Conservation (phyloP, 2,888 invertebrate species). For the Parnassius orleans region DNA sequence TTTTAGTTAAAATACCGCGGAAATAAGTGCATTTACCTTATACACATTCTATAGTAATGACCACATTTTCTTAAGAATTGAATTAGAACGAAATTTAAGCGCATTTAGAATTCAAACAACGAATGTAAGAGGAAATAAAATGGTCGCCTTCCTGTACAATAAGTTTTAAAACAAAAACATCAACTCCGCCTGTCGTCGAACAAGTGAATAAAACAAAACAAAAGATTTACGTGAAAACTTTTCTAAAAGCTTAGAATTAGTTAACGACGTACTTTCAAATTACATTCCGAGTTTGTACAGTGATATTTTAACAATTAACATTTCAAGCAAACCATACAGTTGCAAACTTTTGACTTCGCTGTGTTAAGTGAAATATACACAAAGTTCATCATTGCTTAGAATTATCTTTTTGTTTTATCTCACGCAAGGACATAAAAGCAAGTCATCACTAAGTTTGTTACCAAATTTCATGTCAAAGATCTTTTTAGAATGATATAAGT, state of each 20-base stretch:
- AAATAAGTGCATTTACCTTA: no score
- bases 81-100: neutral
- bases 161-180: slow-evolving; percentile 72
- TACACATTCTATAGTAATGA: no score
- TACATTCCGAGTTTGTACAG: slow-evolving; percentile 33
- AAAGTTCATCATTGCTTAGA: slow-evolving; percentile 8
- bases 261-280: slow-evolving; percentile 45
- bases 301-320: slow-evolving; percentile 33
- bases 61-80: no score
- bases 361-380: slow-evolving; percentile 16
- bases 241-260: slow-evolving; percentile 56
- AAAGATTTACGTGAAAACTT: slow-evolving; percentile 73
- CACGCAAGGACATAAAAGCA: neutral
- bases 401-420: slow-evolving; percentile 18
- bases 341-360: slow-evolving; percentile 15
- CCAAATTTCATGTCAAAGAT: no score
- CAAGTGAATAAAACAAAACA: slow-evolving; percentile 65
- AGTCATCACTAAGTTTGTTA: neutral
- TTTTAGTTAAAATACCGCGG: no score
- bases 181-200: slow-evolving; percentile 63
- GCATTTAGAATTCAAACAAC: slow-evolving; percentile 14
- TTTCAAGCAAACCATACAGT: slow-evolving; percentile 21
- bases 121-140: slow-evolving; percentile 12
- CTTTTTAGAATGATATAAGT: no score
- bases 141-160: slow-evolving; percentile 38